Evolutionary conservation across 2,888 invertebrate species (phyloP), one percentile per base, ranked within the genome.

Genomic region (Gryllus longicercus): DNA sequence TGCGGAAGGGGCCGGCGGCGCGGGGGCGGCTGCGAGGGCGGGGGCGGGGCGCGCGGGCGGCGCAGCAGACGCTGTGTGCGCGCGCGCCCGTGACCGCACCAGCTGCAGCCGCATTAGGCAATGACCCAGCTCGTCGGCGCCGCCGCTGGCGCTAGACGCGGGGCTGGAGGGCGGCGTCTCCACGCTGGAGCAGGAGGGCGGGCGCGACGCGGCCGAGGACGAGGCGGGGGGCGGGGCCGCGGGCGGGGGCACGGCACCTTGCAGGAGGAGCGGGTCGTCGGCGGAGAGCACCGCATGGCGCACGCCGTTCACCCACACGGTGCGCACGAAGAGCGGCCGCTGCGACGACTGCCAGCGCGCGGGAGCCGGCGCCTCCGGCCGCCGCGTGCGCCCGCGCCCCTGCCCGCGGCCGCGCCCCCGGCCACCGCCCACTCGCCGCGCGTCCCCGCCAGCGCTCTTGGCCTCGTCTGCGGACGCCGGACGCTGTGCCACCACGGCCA

Each of bases 241-340:
- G 78, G 79, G 25, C 51, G 77, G 75, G n/a, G 80, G 75, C 79
- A 51, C 75, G 75, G 83, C 2, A 4, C 14, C 14, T 4, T 63
- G n/a, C 63, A 18, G 63, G 16, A 63, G n/a, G n/a, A 87, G 82
- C 11, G 89, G 92, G 86, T 93, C 93, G 87, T 92, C 91, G 81
- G 90, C 88, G 11, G 91, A 89, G 79, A 94, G 88, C 78, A 94
- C 90, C 23, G 93, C 93, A 88, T 92, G 92, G 83, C 93, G 89
- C 84, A 91, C 90, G 25, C 93, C 93, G 85, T 93, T 91, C 81
- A 92, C 90, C 95, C 95, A 95, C 79, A 90, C 87, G 0, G 90
- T 91, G 81, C 87, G 87, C 51, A 91, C 89, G 82, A 88, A 90
- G 38, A 91, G 86, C 5, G 91, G 90, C 82, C 90, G 86, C 82